phyloP scores from a whole-genome alignment of 64 coral and sea anemone species.

The Acropora yongei region DNA sequence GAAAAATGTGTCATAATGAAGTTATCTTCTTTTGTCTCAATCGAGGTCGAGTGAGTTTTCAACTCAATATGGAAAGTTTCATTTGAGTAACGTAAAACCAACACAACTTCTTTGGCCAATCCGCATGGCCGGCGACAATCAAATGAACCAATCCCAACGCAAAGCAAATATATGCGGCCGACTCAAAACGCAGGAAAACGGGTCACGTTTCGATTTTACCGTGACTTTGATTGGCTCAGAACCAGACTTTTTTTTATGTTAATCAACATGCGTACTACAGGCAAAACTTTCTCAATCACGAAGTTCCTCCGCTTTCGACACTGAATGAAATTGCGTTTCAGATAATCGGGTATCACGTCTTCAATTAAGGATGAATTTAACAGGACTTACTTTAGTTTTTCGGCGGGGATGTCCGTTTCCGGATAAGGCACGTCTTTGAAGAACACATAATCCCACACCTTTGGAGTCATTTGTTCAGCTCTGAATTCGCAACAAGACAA shows the following conservation, averaged over 20 bases:
- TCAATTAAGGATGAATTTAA: not conserved
- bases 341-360: no score
- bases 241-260: not conserved
- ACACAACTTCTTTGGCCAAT: no score
- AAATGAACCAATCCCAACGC: no score
- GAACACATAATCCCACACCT: slow-evolving; percentile 99
- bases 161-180: no score
- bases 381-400: slow-evolving; percentile 75
- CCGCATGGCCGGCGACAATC: no score
- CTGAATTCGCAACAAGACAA: slow-evolving; percentile 39
- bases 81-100: no score
- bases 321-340: no score
- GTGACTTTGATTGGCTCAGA: no score
- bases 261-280: not conserved
- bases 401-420: slow-evolving; percentile 80
- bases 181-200: no score
- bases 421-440: slow-evolving; percentile 82
- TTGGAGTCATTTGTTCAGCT: slow-evolving; percentile 92
- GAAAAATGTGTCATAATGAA: not conserved
- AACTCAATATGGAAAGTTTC: no score
- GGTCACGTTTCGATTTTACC: no score
- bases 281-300: not conserved
- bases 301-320: no score
- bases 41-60: not conserved
- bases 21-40: not conserved